Evolutionary conservation across 2,113 vertebrate genomes (phyloP), one percentile per base, ranked within the genome.

Genomic region (Bombycilla garrulus): DNA sequence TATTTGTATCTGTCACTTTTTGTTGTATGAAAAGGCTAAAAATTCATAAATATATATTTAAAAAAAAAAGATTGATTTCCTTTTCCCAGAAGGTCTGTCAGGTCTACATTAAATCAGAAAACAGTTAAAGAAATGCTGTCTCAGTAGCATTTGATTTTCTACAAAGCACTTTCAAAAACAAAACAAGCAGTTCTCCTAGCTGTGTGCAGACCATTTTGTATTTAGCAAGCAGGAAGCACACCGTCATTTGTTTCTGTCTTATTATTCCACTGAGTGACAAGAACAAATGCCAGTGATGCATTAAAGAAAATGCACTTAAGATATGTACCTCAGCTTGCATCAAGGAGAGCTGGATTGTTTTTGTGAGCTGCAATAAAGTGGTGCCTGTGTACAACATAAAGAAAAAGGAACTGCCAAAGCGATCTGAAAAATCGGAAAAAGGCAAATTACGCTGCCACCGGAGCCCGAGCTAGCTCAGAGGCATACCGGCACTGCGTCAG

Each of bases 241-340:
- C 40, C 62, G 62, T 50, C 54, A 22, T 96, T 90, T 94, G 31
- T 96, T 87, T 83, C 67, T 95, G 93, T 86, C 79, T n/a, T 58
- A 71, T 88, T 95, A 67, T 86, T 93, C 64, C 42, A 78, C 69
- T 36, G 74, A 50, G n/a, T 92, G 61, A 95, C 80, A 84, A 76
- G 58, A 89, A 77, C 51, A 85, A 91, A 78, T 76, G 71, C 33
- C 31, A 6, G 57, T 53, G 87, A 92, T 87, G 26, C 4, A 2
- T 23, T 53, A 23, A 42, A 91, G 74, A 64, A 94, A 96, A 91
- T 31, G 35, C 61, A 62, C 38, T 67, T 33, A 31, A 84, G 56
- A 62, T 71, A 42, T 12, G 33, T 79, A 58, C 58, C 56, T 83
- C 40, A 45, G 60, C 9, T 76, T 51, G 60, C 80, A 60, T 84